phyloP scores from a whole-genome alignment of 1,140 invertebrate genomes.

The Anastrepha obliqua region DNA sequence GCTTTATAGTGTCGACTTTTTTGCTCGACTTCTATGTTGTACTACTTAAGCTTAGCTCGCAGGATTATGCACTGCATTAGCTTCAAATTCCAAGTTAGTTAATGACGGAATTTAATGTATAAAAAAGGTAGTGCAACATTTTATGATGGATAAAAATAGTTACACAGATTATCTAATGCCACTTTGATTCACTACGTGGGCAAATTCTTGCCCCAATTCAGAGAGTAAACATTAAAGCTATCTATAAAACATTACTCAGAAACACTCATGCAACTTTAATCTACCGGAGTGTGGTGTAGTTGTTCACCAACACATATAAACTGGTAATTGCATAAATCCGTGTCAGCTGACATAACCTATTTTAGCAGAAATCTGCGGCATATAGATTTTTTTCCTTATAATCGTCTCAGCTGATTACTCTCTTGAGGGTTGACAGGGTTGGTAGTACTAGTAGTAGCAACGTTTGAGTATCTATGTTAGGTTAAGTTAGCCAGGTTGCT shows the following conservation, averaged over 20 bases:
- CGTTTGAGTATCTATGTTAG: no score
- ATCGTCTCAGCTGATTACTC: no score
- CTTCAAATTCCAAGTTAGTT: conserved; percentile 16
- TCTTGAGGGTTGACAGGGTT: no score
- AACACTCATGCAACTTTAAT: not conserved
- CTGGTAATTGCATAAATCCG: no score
- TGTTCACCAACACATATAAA: no score
- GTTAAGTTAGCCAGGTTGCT: no score
- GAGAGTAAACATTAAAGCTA: not conserved
- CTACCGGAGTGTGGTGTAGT: not conserved
- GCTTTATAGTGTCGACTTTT: conserved; percentile 3
- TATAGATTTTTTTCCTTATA: no score
- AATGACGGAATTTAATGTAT: not conserved
- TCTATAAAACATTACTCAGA: not conserved
- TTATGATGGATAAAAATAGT: conserved; percentile 21
- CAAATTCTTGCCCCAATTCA: not conserved
- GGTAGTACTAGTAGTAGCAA: no score
- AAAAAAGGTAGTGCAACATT: not conserved
- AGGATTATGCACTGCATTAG: conserved; percentile 47
- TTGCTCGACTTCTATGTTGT: not conserved
- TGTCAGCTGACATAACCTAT: no score
- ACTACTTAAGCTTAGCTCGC: conserved; percentile 23
- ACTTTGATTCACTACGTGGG: not conserved
- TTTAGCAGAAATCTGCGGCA: no score
- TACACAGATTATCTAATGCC: not conserved